These are phyloP conservation scores for Frankliniella fusca DNA, from an alignment of 2,888 invertebrate species.

Conservation along the genomic window DNA sequence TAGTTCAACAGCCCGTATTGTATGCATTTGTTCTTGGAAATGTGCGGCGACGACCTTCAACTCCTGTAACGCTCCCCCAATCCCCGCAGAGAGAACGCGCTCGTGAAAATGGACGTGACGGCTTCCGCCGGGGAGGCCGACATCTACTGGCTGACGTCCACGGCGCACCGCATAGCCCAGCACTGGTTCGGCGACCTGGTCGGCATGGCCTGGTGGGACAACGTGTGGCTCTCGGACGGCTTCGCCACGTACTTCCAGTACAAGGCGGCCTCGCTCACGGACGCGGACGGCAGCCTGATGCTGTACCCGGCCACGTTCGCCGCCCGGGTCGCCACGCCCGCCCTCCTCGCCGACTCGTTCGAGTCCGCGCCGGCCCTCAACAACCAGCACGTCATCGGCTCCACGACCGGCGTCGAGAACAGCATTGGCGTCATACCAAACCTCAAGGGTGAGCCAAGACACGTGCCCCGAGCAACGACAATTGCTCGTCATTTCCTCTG, in stretches of 20 bases:
- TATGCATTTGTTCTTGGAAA: neutral
- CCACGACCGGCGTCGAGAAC: neutral
- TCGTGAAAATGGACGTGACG: slow-evolving; percentile 29
- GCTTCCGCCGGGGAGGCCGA: slow-evolving; percentile 29
- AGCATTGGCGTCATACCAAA: neutral
- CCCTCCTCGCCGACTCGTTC: neutral
- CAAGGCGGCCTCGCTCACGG: neutral
- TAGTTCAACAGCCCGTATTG: too few species aligned
- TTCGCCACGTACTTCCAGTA: slow-evolving; percentile 50
- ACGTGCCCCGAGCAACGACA: neutral
- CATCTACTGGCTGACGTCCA: slow-evolving; percentile 30
- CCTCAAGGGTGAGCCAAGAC: neutral
- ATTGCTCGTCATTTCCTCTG: too few species aligned
- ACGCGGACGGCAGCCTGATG: neutral
- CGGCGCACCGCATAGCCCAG: slow-evolving; percentile 50
- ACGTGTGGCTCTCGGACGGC: slow-evolving; percentile 43
- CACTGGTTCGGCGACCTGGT: slow-evolving; percentile 45
- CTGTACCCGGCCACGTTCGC: neutral
- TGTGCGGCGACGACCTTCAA: neutral
- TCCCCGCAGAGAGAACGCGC: slow-evolving; percentile 29
- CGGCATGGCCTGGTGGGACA: slow-evolving; percentile 37
- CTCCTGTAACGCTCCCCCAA: neutral
- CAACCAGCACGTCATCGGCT: neutral
- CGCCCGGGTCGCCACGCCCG: neutral
- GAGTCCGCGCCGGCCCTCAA: neutral